Base-by-base conservation (phyloP, 2,113 vertebrate species). In the Canis aureus region DNA sequence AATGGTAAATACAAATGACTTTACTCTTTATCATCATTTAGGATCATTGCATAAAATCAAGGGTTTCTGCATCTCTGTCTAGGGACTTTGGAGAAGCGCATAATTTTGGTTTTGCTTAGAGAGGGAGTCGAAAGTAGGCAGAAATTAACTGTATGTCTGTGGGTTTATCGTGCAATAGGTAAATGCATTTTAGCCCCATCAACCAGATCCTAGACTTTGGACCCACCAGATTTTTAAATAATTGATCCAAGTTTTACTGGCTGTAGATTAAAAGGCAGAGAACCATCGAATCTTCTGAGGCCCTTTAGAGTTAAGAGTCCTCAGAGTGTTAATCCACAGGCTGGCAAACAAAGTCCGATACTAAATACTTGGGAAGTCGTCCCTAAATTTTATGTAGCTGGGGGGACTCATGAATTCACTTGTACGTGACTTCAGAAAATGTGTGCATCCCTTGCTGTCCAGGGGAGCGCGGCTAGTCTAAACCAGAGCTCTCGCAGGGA, bases 31-130 rank as follows among this genome's bases (percentile, higher is more conserved):
- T 57, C 71, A 55, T 92, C 27, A 43, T 59, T 86, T 95, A 82
- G 32, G 86, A 53, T 38, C 73, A 43, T 53, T 27, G 4, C n/a
- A 20, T 29, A 82, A 74, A 71, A 67, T 57, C 35, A 2, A 78
- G 59, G 17, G 8, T 64, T 91, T 90, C 38, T 76, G 13, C 71
- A 81, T 82, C 16, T 23, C 27, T 92, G 23, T 20, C 25, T 71
- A 80, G 25, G 20, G 55, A 49, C 29, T 62, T 62, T 73, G 86
- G 73, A 73, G 43, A 87, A 95, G 16, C 29, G 57, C 16, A 4
- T 16, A 55, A 88, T 95, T 95, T 73, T n/a, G 25, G 3, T 57
- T 97, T 84, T 81, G 11, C 64, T 49, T 92, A 15, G 17, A 73
- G 29, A 94, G 62, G 59, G 74, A 88, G 29, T 82, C 35, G 11